Evolutionary conservation across 1,140 invertebrate species (phyloP).

Genomic region (Brachystomella parvula): DNA sequence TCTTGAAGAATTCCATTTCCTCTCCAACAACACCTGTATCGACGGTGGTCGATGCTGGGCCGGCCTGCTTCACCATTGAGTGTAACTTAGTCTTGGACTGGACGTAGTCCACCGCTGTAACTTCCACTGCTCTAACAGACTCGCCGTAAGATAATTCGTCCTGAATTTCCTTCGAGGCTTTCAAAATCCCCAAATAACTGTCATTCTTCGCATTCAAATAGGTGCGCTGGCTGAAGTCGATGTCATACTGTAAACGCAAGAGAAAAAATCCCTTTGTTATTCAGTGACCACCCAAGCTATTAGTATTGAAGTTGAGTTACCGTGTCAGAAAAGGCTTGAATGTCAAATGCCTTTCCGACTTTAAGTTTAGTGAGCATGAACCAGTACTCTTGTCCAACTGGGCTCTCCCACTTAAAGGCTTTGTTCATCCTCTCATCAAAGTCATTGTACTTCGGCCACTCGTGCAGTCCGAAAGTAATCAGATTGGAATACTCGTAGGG

Average conservation of each 20-base stretch:
- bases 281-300: background rate
- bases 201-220: background rate
- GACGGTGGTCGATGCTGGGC: no score
- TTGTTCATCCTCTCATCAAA: background rate
- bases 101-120: background rate
- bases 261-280: background rate
- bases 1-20: no score
- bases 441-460: background rate
- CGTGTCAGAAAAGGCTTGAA: background rate
- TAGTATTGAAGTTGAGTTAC: background rate
- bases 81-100: background rate
- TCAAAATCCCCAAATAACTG: background rate
- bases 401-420: background rate
- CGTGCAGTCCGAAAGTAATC: background rate
- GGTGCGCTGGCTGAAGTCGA: background rate
- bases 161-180: background rate
- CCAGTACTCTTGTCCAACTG: background rate
- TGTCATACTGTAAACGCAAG: background rate
- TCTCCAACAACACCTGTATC: no score
- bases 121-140: background rate
- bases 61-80: no score
- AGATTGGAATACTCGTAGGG: background rate
- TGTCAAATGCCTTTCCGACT: background rate
- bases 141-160: background rate
- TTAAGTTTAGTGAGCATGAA: background rate